Percentiles rank a stretch among this genome's conserved stretches.
Conservation (phyloP, 2,797 vertebrate genomes). For the Crypturellus tataupa region DNA sequence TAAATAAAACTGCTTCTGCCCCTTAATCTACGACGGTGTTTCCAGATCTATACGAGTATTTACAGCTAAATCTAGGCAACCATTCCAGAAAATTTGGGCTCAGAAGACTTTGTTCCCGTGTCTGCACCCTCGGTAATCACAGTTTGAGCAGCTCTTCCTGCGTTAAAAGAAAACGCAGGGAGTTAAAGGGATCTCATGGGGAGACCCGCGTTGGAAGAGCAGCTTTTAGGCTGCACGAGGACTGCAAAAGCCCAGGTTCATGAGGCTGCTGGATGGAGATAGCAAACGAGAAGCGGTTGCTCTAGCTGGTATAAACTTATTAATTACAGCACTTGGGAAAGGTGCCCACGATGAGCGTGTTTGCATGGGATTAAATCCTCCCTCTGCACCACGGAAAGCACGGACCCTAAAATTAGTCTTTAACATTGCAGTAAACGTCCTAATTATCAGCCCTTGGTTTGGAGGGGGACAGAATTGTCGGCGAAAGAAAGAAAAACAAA, state of each 20-base stretch:
- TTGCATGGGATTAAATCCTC: neutral
- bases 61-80: neutral
- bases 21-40: neutral
- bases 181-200: neutral
- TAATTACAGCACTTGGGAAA: neutral
- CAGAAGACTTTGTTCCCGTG: neutral
- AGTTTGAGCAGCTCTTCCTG: fast-evolving
- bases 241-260: neutral
- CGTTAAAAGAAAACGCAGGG: too few relatives aligned
- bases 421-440: neutral
- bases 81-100: neutral
- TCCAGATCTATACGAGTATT: neutral
- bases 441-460: neutral
- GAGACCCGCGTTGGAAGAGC: neutral
- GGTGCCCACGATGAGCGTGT: fast-evolving
- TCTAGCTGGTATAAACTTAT: neutral
- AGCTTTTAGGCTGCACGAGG: neutral
- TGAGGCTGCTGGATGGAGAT: too few relatives aligned
- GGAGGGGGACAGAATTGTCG: fast-evolving
- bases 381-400: neutral
- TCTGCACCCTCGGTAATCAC: neutral
- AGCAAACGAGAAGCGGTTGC: neutral
- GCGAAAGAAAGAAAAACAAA: neutral
- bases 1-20: neutral
- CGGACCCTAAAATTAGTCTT: neutral